These are phyloP conservation scores for Tiaroga cobitis DNA, from an alignment of 2,797 vertebrate genomes.

Conservation along the genomic window DNA sequence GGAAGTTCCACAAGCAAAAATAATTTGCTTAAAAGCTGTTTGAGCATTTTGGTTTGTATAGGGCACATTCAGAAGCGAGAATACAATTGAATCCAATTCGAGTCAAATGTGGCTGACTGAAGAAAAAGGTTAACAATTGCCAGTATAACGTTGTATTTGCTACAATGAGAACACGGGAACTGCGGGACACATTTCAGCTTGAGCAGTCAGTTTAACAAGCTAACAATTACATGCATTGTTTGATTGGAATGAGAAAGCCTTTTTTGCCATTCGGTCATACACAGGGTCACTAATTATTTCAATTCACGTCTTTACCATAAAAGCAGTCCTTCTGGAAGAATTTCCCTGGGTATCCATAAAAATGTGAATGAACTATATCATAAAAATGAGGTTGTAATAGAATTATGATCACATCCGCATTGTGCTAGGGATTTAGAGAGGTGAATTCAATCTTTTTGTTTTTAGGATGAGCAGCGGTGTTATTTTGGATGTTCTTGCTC, in stretches of 20 bases:
- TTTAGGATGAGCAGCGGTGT: constrained; percentile 60
- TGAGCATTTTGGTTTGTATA: constrained; percentile 42
- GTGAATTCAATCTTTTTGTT: constrained; percentile 61
- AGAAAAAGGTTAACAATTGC: constrained; percentile 36
- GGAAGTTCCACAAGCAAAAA: constrained; percentile 65
- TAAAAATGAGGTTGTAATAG: constrained; percentile 48
- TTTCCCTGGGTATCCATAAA: constrained; percentile 22
- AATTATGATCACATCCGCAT: constrained; percentile 69
- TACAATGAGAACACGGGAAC: background rate
- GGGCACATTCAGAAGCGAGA: constrained; percentile 28
- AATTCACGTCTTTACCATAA: constrained; percentile 42
- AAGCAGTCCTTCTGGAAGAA: constrained; percentile 9
- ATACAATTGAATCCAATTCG: constrained; percentile 46
- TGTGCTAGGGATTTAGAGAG: constrained; percentile 1
- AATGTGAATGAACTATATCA: constrained; percentile 19
- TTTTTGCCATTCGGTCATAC: background rate
- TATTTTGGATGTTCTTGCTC: constrained; percentile 69
- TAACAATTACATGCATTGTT: constrained; percentile 33
- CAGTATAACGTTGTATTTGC: background rate
- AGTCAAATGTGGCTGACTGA: constrained; percentile 34
- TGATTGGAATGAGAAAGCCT: background rate
- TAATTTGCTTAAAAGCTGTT: constrained; percentile 66
- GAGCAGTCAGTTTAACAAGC: constrained; percentile 25
- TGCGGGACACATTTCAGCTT: background rate
- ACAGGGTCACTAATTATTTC: constrained; percentile 34